Evolutionary conservation across 2,888 invertebrate genomes (phyloP).

Genomic region (Agrypnus murinus): DNA sequence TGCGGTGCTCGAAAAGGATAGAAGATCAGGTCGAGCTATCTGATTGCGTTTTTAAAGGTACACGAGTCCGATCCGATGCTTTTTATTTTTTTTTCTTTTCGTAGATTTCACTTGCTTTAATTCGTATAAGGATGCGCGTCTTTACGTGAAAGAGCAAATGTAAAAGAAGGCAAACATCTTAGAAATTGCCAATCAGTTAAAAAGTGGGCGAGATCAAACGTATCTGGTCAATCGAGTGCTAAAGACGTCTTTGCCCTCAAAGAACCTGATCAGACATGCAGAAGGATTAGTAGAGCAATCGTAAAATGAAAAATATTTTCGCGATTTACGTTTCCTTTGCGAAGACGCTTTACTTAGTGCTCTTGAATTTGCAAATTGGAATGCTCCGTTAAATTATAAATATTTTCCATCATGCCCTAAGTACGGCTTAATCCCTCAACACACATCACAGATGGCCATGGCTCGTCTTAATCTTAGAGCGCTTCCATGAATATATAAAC

Average conservation of each 20-base stretch:
- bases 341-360: conserved; percentile 5
- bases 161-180: conserved; percentile 43
- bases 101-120: conserved; percentile 39
- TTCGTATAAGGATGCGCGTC: conserved; percentile 32
- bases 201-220: conserved; percentile 63
- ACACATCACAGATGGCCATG: conserved; percentile 65
- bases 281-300: conserved; percentile 50
- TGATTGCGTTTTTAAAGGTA: conserved; percentile 52
- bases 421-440: conserved; percentile 53
- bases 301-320: conserved; percentile 51
- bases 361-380: conserved; percentile 37
- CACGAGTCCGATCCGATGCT: conserved; percentile 21
- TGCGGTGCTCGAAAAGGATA: conserved; percentile 64
- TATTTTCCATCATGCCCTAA: conserved; percentile 48
- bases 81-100: conserved; percentile 34
- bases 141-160: conserved; percentile 22
- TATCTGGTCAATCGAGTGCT: conserved; percentile 61
- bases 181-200: conserved; percentile 59
- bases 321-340: conserved; percentile 32
- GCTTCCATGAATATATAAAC: conserved; percentile 69
- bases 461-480: conserved; percentile 68
- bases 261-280: conserved; percentile 55
- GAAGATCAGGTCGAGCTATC: conserved; percentile 44
- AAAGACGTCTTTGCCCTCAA: conserved; percentile 57
- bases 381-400: conserved; percentile 48